Evolutionary conservation across 2,797 vertebrate genomes (phyloP).

Genomic region (Xiphophorus birchmanni): DNA sequence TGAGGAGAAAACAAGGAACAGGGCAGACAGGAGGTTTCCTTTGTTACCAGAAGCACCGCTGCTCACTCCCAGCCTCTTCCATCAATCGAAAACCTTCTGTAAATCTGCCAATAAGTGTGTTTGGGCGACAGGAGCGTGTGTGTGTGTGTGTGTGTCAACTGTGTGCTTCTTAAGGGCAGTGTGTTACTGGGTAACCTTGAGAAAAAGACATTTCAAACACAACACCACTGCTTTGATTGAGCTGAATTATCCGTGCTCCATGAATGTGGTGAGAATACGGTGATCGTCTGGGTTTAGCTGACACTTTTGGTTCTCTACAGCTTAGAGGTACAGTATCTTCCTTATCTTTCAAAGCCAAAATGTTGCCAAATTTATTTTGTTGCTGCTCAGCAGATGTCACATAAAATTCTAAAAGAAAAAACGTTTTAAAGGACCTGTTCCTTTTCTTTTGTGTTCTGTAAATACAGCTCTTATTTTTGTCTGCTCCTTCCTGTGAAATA

Average conservation of each 20-base stretch:
- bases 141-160: conserved; percentile 30
- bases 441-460: not conserved
- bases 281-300: conserved; percentile 10
- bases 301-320: not conserved
- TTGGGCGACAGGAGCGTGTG: not conserved
- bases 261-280: not conserved
- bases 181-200: conserved; percentile 72
- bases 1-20: conserved; percentile 3
- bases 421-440: not conserved
- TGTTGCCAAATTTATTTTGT: not conserved
- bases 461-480: not conserved
- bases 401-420: not conserved
- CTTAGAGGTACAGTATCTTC: not conserved
- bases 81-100: conserved; percentile 29
- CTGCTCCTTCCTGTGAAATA: not conserved
- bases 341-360: not conserved
- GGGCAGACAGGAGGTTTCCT: conserved; percentile 31
- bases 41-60: conserved; percentile 49
- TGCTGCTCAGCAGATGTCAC: not conserved
- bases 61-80: conserved; percentile 56
- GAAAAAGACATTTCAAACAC: conserved; percentile 41
- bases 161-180: conserved; percentile 62
- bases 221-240: conserved; percentile 25
- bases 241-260: conserved; percentile 53
- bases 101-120: conserved; percentile 14